Evolutionary conservation across 1,140 invertebrate genomes (phyloP).

Genomic region (Cherax destructor): DNA sequence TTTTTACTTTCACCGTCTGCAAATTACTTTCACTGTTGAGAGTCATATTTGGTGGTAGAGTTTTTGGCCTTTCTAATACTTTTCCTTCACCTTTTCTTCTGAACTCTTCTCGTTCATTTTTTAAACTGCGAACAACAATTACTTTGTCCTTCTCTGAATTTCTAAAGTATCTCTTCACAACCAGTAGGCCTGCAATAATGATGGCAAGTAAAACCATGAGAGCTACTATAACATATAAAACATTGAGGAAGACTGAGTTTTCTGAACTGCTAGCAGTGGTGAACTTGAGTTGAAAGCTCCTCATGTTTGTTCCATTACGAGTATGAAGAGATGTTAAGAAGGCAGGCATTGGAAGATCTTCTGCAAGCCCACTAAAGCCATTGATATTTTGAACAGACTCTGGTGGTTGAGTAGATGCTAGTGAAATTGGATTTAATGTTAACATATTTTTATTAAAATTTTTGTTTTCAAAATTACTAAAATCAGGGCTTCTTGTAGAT

Average conservation of each 20-base stretch:
- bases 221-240: slow-evolving; percentile 64
- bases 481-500: neutral
- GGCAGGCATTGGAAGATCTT: slow-evolving; percentile 53
- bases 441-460: neutral
- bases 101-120: slow-evolving; percentile 70
- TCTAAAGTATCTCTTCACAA: slow-evolving; percentile 58
- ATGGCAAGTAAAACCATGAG: slow-evolving; percentile 57
- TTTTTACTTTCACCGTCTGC: slow-evolving; percentile 71
- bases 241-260: slow-evolving; percentile 47
- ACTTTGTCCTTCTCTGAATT: slow-evolving; percentile 67
- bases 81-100: slow-evolving; percentile 63
- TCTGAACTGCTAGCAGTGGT: neutral
- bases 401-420: neutral
- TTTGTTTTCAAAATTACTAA: neutral
- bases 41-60: slow-evolving; percentile 61
- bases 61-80: slow-evolving; percentile 57
- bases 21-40: slow-evolving; percentile 72
- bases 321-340: slow-evolving; percentile 57
- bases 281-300: slow-evolving; percentile 49
- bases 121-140: slow-evolving; percentile 69
- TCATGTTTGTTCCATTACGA: slow-evolving; percentile 70
- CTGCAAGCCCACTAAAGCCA: neutral
- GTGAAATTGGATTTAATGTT: neutral
- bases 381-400: neutral
- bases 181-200: slow-evolving; percentile 54